Evolutionary conservation across 2,797 vertebrate genomes (phyloP).

Genomic region (Enteromius viviparus): DNA sequence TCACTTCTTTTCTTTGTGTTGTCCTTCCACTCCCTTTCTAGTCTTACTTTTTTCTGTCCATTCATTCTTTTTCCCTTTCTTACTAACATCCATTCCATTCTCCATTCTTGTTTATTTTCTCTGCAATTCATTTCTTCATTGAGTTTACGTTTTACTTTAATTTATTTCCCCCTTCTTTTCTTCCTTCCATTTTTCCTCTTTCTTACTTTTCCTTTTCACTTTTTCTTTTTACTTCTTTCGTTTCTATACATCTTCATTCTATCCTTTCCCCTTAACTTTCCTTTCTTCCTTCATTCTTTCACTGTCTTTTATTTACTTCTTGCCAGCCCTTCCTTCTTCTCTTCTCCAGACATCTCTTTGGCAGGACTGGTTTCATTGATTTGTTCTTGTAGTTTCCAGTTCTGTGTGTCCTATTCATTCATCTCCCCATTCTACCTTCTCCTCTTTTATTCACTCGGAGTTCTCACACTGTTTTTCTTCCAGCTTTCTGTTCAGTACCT

Average conservation of each 20-base stretch:
- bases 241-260: not conserved
- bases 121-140: too few relatives aligned
- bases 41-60: not conserved
- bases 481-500: not conserved
- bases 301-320: not conserved
- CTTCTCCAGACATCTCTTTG: not conserved
- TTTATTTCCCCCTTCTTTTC: not conserved
- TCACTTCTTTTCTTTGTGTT: not conserved
- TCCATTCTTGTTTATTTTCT: too few relatives aligned
- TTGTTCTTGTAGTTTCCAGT: not conserved
- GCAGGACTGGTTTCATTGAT: not conserved
- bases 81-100: too few relatives aligned
- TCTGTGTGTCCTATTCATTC: not conserved
- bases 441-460: not conserved
- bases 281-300: constrained; percentile 30
- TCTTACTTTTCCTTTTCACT: not conserved
- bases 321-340: not conserved
- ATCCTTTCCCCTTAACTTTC: constrained; percentile 34
- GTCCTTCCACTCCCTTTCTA: not conserved
- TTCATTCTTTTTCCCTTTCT: too few relatives aligned
- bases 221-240: not conserved
- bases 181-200: too few relatives aligned
- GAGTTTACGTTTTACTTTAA: too few relatives aligned
- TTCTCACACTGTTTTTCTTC: not conserved
- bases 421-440: not conserved